A percentile compares a stretch with the other conserved stretches of the same genome.
phyloP scores from a whole-genome alignment of 2,797 vertebrate genomes.

The Setipinna tenuifilis region DNA sequence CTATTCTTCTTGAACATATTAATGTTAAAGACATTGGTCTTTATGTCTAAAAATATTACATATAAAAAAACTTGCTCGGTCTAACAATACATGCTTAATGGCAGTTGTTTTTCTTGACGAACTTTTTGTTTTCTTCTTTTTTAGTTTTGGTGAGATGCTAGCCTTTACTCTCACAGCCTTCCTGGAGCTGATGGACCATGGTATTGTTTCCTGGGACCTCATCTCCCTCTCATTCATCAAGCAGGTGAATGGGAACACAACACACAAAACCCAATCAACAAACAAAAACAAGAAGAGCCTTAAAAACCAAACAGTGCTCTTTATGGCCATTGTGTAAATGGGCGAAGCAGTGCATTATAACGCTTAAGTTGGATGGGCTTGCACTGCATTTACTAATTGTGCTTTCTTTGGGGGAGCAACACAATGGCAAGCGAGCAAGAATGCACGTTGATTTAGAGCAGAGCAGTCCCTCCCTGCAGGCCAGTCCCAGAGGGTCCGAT shows the following conservation, averaged over 20 bases:
- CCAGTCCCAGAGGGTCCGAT: neutral
- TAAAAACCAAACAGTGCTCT: neutral
- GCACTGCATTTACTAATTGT: neutral
- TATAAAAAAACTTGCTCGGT: too few species aligned
- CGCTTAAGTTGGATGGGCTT: neutral
- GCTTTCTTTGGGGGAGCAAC: neutral
- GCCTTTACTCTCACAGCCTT: slow-evolving; percentile 98
- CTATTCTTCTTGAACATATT: too few species aligned
- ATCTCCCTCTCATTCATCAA: slow-evolving; percentile 97
- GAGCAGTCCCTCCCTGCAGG: neutral
- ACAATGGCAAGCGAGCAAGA: neutral
- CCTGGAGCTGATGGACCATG: slow-evolving; percentile 98
- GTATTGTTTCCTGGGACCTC: slow-evolving; percentile 97
- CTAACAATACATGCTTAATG: too few species aligned
- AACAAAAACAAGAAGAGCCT: neutral
- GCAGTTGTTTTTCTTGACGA: too few species aligned
- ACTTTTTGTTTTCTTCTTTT: slow-evolving; percentile 18
- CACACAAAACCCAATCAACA: neutral
- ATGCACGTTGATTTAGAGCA: slow-evolving; percentile 13
- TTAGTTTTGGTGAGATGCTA: slow-evolving; percentile 97
- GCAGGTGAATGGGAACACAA: slow-evolving; percentile 77
- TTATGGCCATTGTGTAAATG: neutral
- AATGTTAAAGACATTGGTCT: too few species aligned
- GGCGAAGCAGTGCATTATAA: neutral
- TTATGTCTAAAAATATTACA: too few species aligned